Evolutionary conservation across 2,797 vertebrate species (phyloP).

Genomic region (Danio jaintianensis): DNA sequence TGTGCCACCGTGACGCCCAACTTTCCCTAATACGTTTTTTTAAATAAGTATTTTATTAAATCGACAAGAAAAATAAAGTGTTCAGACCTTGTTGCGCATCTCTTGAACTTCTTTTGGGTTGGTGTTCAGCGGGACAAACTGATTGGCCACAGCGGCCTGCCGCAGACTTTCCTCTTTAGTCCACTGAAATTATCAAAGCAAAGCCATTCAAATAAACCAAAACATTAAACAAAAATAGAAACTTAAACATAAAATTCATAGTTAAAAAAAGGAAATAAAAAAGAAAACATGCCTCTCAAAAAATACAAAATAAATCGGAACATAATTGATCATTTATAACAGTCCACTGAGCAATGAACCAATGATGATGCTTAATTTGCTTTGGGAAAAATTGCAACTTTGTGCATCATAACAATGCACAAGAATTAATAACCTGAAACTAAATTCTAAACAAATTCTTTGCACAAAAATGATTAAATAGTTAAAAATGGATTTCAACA

Average conservation of each 20-base stretch:
- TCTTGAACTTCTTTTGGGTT: constrained; percentile 98
- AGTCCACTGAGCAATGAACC: constrained; percentile 67
- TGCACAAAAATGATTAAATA: background rate
- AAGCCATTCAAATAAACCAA: constrained; percentile 58
- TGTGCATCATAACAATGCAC: background rate
- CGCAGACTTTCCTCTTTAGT: constrained; percentile 94
- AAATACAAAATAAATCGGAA: constrained; percentile 69
- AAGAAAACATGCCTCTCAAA: constrained; percentile 85
- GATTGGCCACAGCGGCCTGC: constrained; percentile 93
- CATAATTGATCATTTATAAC: constrained; percentile 57
- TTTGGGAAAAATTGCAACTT: background rate
- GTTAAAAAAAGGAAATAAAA: too few relatives aligned
- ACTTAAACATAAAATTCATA: too few relatives aligned
- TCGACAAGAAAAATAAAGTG: too few relatives aligned
- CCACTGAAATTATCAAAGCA: constrained; percentile 90
- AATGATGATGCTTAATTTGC: constrained; percentile 76
- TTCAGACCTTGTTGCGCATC: constrained; percentile 97
- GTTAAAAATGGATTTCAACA: too few relatives aligned
- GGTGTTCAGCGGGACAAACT: constrained; percentile 99
- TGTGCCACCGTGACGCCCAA: too few relatives aligned
- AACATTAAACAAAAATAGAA: constrained; percentile 41
- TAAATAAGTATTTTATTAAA: too few relatives aligned
- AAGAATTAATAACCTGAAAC: background rate
- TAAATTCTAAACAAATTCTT: background rate
- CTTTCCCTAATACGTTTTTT: too few relatives aligned